Evolutionary conservation across 2,113 vertebrate species (phyloP).

Genomic region (Stegostoma tigrinum): DNA sequence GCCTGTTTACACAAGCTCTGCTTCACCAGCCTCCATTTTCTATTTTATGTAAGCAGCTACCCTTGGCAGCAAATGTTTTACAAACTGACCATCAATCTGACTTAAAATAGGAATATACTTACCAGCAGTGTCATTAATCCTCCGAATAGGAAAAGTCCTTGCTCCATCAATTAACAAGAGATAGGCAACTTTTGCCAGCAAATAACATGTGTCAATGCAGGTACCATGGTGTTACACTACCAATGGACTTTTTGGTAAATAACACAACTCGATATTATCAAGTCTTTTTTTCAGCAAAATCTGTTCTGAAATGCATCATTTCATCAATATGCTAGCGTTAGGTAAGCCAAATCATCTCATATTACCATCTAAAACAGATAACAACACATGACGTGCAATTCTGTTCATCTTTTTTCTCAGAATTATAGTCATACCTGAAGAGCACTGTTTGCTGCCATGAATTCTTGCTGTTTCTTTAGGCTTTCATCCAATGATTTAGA

Average conservation of each 20-base stretch:
- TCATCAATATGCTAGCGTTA: not conserved
- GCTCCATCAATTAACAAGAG: not conserved
- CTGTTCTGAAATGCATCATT: not conserved
- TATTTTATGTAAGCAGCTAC: not conserved
- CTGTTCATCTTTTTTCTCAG: not conserved
- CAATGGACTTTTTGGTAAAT: not conserved
- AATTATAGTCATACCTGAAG: slow-evolving; percentile 63
- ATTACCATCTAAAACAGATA: not conserved
- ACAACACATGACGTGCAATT: not conserved
- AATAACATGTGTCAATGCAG: not conserved
- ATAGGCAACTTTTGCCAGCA: not conserved
- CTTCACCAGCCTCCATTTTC: not conserved
- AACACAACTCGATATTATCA: not conserved
- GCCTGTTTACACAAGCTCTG: not conserved
- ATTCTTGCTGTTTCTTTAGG: slow-evolving; percentile 71
- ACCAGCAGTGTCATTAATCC: too few relatives aligned
- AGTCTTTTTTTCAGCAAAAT: not conserved
- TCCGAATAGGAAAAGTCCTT: not conserved
- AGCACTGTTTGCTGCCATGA: slow-evolving; percentile 62
- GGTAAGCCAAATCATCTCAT: not conserved
- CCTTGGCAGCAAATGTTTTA: not conserved
- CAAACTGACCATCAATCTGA: not conserved
- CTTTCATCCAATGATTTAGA: slow-evolving; percentile 71
- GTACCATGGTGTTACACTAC: not conserved
- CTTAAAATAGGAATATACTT: too few relatives aligned